phyloP scores from a whole-genome alignment of 2,113 vertebrate species.

The Phalacrocorax aristotelis region DNA sequence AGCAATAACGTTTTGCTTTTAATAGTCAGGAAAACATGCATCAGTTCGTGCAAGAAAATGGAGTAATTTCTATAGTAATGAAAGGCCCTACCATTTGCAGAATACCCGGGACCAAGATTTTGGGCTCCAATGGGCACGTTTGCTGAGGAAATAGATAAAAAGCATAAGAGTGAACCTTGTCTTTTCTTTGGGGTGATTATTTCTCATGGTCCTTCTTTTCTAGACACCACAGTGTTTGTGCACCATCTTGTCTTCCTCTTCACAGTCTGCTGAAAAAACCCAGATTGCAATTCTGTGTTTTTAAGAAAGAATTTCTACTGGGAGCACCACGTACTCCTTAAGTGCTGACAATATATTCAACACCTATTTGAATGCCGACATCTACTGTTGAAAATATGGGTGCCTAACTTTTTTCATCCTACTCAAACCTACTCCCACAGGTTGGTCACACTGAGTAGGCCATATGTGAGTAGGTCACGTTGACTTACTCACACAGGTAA shows the following conservation, averaged over 20 bases:
- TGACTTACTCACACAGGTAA: neutral
- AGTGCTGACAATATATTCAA: neutral
- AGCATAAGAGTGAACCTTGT: neutral
- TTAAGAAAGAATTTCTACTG: neutral
- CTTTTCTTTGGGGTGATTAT: neutral
- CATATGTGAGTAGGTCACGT: neutral
- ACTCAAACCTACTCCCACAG: neutral
- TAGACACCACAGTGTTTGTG: neutral
- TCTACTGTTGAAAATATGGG: neutral
- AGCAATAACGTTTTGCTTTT: neutral
- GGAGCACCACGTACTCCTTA: neutral
- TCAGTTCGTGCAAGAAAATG: neutral
- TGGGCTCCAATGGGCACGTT: neutral
- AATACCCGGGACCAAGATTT: neutral
- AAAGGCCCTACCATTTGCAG: neutral
- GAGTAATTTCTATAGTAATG: neutral
- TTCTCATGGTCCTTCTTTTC: neutral
- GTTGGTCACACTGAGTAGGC: neutral
- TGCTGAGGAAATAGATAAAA: neutral
- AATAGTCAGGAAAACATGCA: neutral
- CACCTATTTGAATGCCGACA: neutral
- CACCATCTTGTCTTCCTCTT: neutral
- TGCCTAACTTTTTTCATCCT: neutral
- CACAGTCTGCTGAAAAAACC: neutral
- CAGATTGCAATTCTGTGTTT: neutral